Evolutionary conservation across 2,113 vertebrate species (phyloP), one percentile per base, ranked within the genome.

Genomic region (Maccullochella peelii): DNA sequence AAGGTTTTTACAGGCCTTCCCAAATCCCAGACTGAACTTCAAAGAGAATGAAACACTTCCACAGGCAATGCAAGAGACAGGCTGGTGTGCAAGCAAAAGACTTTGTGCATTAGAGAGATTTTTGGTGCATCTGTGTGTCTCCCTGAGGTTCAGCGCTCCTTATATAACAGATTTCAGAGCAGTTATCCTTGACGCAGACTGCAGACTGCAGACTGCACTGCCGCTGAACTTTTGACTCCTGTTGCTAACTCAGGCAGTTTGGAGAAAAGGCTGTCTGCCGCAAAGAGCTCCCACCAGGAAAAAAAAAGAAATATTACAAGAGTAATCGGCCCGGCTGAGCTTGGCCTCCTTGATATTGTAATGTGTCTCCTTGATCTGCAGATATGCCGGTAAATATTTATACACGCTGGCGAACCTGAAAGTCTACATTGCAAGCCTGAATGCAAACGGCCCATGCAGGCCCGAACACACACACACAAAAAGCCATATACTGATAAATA

Each of bases 181-280:
- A 69, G 63, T 23, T 71, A 67, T 80, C 50, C 42, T 36, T 66
- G 79, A n/a, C 57, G 44, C 66, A 63, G 27, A 27, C 62, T 9
- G 80, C 72, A 54, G n/a, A n/a, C n/a, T n/a, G n/a, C n/a, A 63
- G 27, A 27, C 62, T 9, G 80, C 72, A 54, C 18, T 36, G 61
- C 62, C 2, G 68, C 61, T 82, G 78, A 82, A 88, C 78, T 77
- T 18, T 33, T 73, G 89, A 86, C 83, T 86, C 77, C 8, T 72
- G 49, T 8, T 47, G 55, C 67, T 52, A 38, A 86, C 62, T 54
- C 66, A 33, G 59, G 23, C n/a, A 71, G 25, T 23, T 47, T 23
- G n/a, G 14, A 70, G 47, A 49, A 67, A 38, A 38, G 38, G 38
- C 38, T 38, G 38, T 38, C 7, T 38, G 38, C 38, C 7, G 38